Percentiles rank a stretch among this genome's conserved stretches.
Conservation (phyloP, 2,888 invertebrate genomes). For the Ochropleura plecta region DNA sequence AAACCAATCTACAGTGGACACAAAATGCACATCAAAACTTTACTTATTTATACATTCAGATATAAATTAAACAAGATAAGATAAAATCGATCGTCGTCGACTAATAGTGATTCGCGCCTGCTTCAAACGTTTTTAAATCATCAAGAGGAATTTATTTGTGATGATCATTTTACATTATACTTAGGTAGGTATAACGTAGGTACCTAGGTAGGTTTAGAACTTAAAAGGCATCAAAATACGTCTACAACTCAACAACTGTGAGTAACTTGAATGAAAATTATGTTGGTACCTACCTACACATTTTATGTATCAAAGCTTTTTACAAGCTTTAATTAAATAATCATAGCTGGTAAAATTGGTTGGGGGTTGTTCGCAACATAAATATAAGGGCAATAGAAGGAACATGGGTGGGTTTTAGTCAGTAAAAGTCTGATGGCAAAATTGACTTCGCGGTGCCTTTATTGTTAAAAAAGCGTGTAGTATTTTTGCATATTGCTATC, state of each 20-base stretch:
- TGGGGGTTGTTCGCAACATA: too few species aligned
- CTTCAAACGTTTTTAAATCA: not conserved
- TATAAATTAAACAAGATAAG: not conserved
- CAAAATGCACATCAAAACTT: conserved; percentile 3
- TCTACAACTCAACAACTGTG: not conserved
- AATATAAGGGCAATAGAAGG: too few species aligned
- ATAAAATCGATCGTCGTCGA: not conserved
- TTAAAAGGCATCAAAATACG: not conserved
- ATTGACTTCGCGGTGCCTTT: not conserved
- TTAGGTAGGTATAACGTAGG: too few species aligned
- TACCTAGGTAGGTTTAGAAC: not conserved
- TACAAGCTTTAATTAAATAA: not conserved
- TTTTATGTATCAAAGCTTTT: not conserved
- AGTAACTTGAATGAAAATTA: not conserved
- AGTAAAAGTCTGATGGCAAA: not conserved
- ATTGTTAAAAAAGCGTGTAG: not conserved
- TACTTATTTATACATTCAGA: not conserved
- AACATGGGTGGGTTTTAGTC: too few species aligned
- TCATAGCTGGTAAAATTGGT: not conserved
- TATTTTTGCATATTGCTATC: conserved; percentile 36
- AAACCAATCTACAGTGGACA: not conserved
- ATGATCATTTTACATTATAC: not conserved
- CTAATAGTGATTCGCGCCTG: not conserved
- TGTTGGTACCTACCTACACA: not conserved
- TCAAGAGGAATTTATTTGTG: not conserved